Base-by-base conservation (phyloP, 2,888 invertebrate species). In the Agelastica alni region DNA sequence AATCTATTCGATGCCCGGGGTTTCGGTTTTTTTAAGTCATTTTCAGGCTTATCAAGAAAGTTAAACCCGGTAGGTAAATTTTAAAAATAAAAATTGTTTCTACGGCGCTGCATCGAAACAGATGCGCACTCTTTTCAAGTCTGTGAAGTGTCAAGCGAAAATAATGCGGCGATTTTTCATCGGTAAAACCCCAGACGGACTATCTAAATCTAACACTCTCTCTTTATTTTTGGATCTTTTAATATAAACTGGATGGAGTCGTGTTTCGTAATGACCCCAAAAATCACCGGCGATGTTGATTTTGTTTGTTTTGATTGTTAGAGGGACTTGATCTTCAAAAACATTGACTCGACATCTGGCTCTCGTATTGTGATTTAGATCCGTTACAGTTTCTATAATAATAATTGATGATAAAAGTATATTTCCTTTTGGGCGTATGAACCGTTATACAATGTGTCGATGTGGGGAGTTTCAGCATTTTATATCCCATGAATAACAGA, bases 81-180 rank as follows among this genome's bases (percentile, higher is more conserved):
- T n/a, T n/a, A n/a, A n/a, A n/a, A n/a, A n/a, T n/a, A n/a, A n/a
- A n/a, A n/a, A 3, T 32, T 2, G 12, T 13, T 13, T 10, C 13
- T 32, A 32, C 32, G 32, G 12, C 13, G 13, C 14, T 32, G 32
- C 10, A 36, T 20, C n/a, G 41, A 14, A 43, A 41, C 52, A 53
- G 46, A 53, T 46, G 52, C 32, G 44, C 37, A 30, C 52, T 20
- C 39, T 45, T 52, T 20, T 12, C 4, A 28, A 28, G 53, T 42
- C 46, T 53, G 47, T 46, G 22, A 22, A 53, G 48, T 39, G 53
- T 39, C 49, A 45, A 39, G 37, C 49, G 31, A 44, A 54, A 54
- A 54, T 54, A 49, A 45, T 49, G 26, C 31, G n/a, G 14, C 20
- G 22, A 43, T 45, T 45, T 54, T 49, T 45, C 39, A 39, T 26